Evolutionary conservation across 2,888 invertebrate genomes (phyloP), one percentile per base, ranked within the genome.

Genomic region (Cryptus armator): DNA sequence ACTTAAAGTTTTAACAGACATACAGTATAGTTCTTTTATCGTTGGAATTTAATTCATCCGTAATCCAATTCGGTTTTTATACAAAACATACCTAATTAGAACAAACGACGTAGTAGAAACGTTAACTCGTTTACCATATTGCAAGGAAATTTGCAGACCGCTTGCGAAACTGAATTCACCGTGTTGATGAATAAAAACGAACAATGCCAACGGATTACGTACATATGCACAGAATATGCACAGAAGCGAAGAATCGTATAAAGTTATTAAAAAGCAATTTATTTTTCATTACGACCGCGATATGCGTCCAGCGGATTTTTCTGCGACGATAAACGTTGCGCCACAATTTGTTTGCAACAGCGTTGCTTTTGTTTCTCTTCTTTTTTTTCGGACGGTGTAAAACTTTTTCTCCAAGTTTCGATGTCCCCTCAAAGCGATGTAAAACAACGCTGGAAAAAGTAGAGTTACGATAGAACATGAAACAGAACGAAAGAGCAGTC

Each of bases 381-480:
- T 37, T 16, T 59, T 59, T 37, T 16, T 59, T 62, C 6, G 3
- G 32, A 62, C 4, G 14, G 7, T 48, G 32, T 5, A 12, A 48
- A 70, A 70, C 14, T 62, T 78, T 76, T 62, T 46, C 16, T 16
- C 24, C 16, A 43, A 62, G 51, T 16, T 48, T 48, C 14, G 43
- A 62, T 32, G 70, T 62, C 3, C 19, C 19, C 62, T 70, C 70
- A n/a, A 62, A 46, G n/a, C 51, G 44, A 78, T 48, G 48, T 48
- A 48, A 29, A 53, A 10, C 24, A 9, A 32, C 12, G 71, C 16
- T 10, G 37, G 37, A 37, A 37, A 37, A 37, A 9, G 37, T 37
- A 37, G 12, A n/a, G 14, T 37, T 9, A 3, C 37, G 37, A 14
- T 16, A 62, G 14, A 70, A 59, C 16, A 48, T 9, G 9, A 67